phyloP scores from a whole-genome alignment of 2,797 vertebrate genomes.

The Oreortyx pictus region DNA sequence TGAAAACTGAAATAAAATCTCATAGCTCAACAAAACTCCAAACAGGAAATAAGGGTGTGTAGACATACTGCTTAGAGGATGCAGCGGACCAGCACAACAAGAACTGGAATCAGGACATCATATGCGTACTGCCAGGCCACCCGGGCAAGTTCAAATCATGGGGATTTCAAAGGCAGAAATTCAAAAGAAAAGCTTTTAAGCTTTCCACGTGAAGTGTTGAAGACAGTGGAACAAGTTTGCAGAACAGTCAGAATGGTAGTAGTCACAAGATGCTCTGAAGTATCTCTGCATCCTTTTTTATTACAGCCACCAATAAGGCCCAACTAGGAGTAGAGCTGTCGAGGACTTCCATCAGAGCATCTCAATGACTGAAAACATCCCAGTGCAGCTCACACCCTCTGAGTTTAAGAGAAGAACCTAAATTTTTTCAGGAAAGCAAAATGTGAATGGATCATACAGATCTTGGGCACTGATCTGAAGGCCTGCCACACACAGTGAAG shows the following conservation, averaged over 20 bases:
- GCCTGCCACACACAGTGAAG: fast-evolving
- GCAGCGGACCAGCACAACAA: background rate
- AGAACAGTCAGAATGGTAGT: background rate
- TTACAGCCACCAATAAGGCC: background rate
- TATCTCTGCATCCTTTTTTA: background rate
- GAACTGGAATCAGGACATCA: background rate
- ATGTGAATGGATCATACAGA: fast-evolving
- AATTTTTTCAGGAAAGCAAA: background rate
- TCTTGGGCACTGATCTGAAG: background rate
- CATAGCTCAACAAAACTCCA: background rate
- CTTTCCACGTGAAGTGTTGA: background rate
- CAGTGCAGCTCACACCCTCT: background rate
- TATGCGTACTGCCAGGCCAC: background rate
- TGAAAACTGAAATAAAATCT: background rate
- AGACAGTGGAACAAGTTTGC: background rate
- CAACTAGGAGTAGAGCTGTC: background rate
- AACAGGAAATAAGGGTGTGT: background rate
- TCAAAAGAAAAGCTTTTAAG: background rate
- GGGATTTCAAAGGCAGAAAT: background rate
- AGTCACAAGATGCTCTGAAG: background rate
- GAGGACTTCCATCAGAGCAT: background rate
- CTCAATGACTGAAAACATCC: background rate
- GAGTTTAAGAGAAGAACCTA: background rate
- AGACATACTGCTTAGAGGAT: background rate
- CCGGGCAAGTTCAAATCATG: fast-evolving